Evolutionary conservation across 2,113 vertebrate species (phyloP), one percentile per base, ranked within the genome.

Genomic region (Nettapus auritus): DNA sequence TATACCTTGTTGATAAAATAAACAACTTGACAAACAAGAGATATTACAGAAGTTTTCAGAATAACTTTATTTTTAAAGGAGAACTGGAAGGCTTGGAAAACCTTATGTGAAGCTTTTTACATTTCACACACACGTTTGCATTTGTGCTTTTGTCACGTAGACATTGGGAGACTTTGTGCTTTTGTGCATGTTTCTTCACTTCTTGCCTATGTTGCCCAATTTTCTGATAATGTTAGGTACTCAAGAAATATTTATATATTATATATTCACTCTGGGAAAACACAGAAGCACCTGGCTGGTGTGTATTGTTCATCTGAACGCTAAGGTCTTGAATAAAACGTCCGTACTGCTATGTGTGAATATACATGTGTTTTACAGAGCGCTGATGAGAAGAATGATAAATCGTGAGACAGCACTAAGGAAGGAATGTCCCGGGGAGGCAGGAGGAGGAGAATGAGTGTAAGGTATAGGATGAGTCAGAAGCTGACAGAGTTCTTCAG

Each of bases 401-500:
- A 90, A 73, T 81, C 79, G 46, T 62, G 53, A 60, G 59, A 25
- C 34, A 85, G 33, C 66, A 13, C 25, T 38, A 19, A 46, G 55
- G 52, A 75, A 83, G 56, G 52, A 75, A 13, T 42, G 52, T 75
- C 86, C n/a, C 12, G 1, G 36, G 40, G 34, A 84, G 70, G 40
- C 18, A 70, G 89, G 80, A 88, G 73, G 66, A 91, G 66, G 89
- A 53, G 42, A 53, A 56, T 31, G 31, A 38, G 26, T 60, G 3
- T 42, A 29, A 42, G 48, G 53, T 84, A 36, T 69, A 85, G 67
- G n/a, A 42, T 96, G 84, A 95, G 44, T 96, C 92, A 97, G 79
- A 94, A 94, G 69, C 52, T 87, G 86, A 44, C 29, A 44, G 8
- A 81, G 31, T 93, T 96, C 94, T 93, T 94, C 77, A 89, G 91